A percentile compares a stretch with the other conserved stretches of the same genome.
phyloP scores from a whole-genome alignment of 2,888 invertebrate species.

The Lasioglossum calceatum region DNA sequence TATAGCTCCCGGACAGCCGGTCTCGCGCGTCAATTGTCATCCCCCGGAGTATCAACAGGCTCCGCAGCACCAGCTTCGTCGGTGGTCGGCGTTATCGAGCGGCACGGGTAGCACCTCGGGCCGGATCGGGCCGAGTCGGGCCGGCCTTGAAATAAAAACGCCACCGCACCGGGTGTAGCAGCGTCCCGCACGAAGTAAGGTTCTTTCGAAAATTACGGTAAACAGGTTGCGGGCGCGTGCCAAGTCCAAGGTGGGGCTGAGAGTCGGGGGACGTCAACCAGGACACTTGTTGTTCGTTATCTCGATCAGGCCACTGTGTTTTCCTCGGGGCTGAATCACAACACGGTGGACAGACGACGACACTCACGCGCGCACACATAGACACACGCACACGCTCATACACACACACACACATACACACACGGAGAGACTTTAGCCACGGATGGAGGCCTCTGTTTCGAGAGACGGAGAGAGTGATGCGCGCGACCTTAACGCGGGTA shows the following conservation, averaged over 20 bases:
- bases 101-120: background rate
- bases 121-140: background rate
- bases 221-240: conserved; percentile 34
- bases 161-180: background rate
- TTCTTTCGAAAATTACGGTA: conserved; percentile 15
- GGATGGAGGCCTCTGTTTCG: background rate
- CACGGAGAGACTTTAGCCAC: background rate
- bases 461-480: conserved; percentile 30
- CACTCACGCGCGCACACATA: no score
- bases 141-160: conserved; percentile 39
- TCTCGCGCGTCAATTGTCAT: no score
- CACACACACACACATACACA: no score
- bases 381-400: no score
- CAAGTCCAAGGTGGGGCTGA: conserved; percentile 21
- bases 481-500: conserved; percentile 49
- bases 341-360: background rate
- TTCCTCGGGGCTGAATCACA: background rate
- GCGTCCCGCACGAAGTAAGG: conserved; percentile 11
- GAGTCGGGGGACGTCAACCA: conserved; percentile 31
- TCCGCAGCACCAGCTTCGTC: background rate
- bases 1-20: no score
- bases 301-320: conserved; percentile 25
- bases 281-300: conserved; percentile 75
- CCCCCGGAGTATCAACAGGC: conserved; percentile 44
- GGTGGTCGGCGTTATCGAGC: background rate